Conservation (phyloP, 2,797 vertebrate genomes). For the Squalus acanthias region DNA sequence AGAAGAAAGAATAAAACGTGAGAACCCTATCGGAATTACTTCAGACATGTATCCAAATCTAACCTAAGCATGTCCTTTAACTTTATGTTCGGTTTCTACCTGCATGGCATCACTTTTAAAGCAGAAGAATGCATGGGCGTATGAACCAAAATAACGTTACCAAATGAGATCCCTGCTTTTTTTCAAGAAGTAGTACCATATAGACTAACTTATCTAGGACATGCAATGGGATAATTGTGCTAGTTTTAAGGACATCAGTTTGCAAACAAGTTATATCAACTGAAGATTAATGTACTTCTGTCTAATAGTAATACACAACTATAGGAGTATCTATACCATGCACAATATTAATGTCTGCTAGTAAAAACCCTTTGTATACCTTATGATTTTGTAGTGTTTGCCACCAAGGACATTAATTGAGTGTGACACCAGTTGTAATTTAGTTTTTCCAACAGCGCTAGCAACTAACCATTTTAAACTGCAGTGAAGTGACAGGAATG, state of each 20-base stretch:
- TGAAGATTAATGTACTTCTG: constrained; percentile 66
- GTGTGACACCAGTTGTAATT: constrained; percentile 71
- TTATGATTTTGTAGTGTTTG: constrained; percentile 55
- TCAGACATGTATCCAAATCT: constrained; percentile 1
- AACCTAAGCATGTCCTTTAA: constrained; percentile 23
- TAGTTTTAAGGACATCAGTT: not conserved
- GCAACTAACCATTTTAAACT: not conserved
- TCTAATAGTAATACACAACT: constrained; percentile 68
- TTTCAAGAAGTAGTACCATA: not conserved
- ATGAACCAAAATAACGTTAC: constrained; percentile 8
- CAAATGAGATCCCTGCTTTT: not conserved
- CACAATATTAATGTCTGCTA: constrained; percentile 68
- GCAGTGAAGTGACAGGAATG: not conserved
- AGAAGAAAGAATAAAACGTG: constrained; percentile 93
- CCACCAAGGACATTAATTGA: constrained; percentile 66
- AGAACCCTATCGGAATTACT: constrained; percentile 52
- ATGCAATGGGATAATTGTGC: not conserved
- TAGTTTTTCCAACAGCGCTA: constrained; percentile 38
- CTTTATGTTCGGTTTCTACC: not conserved
- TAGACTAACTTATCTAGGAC: not conserved
- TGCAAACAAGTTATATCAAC: constrained; percentile 53
- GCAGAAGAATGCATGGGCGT: not conserved
- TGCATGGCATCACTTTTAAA: constrained; percentile 25
- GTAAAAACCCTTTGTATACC: constrained; percentile 60
- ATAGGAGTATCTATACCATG: constrained; percentile 63